Evolutionary conservation across 30 jellyfish, hydroid and myxozoan genomes (phyloP).

Genomic region (Nemopilema nomurai): DNA sequence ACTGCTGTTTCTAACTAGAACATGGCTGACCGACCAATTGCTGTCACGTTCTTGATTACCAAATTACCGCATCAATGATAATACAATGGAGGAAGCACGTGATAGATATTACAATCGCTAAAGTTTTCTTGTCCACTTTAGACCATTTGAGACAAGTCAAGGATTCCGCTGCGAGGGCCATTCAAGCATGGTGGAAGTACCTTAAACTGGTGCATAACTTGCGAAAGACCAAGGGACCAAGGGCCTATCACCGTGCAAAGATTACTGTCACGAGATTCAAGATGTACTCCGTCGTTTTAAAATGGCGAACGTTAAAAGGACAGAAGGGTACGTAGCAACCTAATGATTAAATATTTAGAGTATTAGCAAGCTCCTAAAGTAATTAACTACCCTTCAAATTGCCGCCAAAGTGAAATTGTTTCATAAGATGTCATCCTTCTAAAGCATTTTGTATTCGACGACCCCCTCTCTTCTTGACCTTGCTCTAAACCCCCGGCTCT

Average conservation of each 20-base stretch:
- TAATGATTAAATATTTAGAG: neutral
- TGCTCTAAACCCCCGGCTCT: no score
- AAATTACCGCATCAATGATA: no score
- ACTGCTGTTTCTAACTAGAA: no score
- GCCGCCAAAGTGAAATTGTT: no score
- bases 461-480: no score
- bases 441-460: no score
- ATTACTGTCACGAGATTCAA: constrained; percentile 26
- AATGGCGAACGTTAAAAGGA: constrained; percentile 46
- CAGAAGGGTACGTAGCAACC: constrained; percentile 30
- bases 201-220: constrained; percentile 16
- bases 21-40: no score
- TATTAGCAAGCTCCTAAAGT: neutral
- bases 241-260: constrained; percentile 26
- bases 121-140: constrained; percentile 1
- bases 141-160: constrained; percentile 54
- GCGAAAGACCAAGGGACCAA: constrained; percentile 28
- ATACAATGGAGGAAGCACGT: no score
- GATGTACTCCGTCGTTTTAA: constrained; percentile 14
- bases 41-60: no score
- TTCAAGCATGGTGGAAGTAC: constrained; percentile 75
- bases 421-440: no score
- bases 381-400: no score
- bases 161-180: constrained; percentile 73
- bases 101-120: no score